These are phyloP conservation scores for Capitella teleta DNA, from an alignment of 1,140 invertebrate genomes.

Conservation along the genomic window DNA sequence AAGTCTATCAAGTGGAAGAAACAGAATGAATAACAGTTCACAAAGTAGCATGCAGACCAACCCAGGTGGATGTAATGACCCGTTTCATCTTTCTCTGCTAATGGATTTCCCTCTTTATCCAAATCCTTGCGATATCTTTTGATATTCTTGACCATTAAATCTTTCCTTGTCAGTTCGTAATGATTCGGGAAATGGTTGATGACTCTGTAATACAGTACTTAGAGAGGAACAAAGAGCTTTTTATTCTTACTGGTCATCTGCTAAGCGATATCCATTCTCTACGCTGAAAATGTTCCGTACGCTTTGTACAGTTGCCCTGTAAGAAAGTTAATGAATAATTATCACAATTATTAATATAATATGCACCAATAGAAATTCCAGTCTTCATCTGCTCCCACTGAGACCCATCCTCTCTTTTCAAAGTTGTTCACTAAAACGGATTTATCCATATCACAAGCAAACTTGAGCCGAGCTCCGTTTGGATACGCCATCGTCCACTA, in stretches of 20 bases:
- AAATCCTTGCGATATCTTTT: constrained; percentile 84
- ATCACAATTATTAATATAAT: background rate
- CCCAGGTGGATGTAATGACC: constrained; percentile 50
- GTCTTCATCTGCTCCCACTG: constrained; percentile 82
- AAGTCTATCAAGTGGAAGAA: constrained; percentile 52
- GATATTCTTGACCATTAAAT: constrained; percentile 89
- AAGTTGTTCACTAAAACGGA: constrained; percentile 90
- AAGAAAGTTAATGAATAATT: constrained; percentile 15
- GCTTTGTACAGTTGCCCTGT: constrained; percentile 72
- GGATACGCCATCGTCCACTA: background rate
- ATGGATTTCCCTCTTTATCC: constrained; percentile 73
- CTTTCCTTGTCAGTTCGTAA: constrained; percentile 79
- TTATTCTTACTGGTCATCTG: constrained; percentile 70
- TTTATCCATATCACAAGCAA: constrained; percentile 86
- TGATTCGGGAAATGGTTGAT: constrained; percentile 75
- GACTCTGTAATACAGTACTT: constrained; percentile 30
- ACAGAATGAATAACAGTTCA: background rate
- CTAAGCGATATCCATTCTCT: constrained; percentile 80
- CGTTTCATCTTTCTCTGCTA: constrained; percentile 65
- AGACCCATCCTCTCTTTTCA: constrained; percentile 80
- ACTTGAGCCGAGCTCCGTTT: constrained; percentile 31
- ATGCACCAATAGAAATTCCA: constrained; percentile 98
- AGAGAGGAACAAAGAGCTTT: background rate
- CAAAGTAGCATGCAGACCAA: constrained; percentile 24
- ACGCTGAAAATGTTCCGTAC: constrained; percentile 83